Evolutionary conservation across 2,113 vertebrate genomes (phyloP).

Genomic region (Peucedramus taeniatus): DNA sequence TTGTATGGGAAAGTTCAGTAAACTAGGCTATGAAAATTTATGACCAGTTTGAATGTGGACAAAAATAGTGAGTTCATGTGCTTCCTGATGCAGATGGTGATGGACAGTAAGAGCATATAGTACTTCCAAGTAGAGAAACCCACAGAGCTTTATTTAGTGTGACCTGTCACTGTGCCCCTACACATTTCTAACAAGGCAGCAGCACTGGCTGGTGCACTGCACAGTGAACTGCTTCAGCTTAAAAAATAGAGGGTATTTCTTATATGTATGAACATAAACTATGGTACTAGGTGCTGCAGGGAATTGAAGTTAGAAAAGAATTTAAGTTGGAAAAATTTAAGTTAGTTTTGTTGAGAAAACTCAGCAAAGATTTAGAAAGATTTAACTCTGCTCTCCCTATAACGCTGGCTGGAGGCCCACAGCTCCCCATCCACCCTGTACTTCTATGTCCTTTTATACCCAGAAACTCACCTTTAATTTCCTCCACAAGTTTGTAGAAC

Average conservation of each 20-base stretch:
- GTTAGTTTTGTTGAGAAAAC: neutral
- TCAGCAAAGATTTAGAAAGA: neutral
- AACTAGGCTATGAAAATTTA: slow-evolving; percentile 41
- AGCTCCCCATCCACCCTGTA: neutral
- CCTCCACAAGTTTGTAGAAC: neutral
- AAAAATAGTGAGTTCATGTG: slow-evolving; percentile 16
- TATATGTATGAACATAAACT: neutral
- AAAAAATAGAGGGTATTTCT: neutral
- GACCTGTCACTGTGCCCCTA: neutral
- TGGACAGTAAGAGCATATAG: neutral
- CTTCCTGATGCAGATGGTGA: neutral
- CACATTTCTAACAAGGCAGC: neutral
- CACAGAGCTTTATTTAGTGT: neutral
- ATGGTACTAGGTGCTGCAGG: neutral
- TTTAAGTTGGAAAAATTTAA: neutral
- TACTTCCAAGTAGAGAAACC: neutral
- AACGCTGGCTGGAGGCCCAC: neutral
- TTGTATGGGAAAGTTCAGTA: slow-evolving; percentile 46
- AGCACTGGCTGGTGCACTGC: neutral
- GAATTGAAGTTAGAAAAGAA: neutral
- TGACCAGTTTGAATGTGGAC: slow-evolving; percentile 3
- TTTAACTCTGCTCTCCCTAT: neutral
- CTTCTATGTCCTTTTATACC: neutral
- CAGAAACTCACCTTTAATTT: neutral
- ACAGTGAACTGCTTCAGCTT: neutral